Evolutionary conservation across 37 sponge, comb jelly and placozoan genomes (phyloP), one percentile per base, ranked within the genome.

Genomic region (Petrosia ficiformis): DNA sequence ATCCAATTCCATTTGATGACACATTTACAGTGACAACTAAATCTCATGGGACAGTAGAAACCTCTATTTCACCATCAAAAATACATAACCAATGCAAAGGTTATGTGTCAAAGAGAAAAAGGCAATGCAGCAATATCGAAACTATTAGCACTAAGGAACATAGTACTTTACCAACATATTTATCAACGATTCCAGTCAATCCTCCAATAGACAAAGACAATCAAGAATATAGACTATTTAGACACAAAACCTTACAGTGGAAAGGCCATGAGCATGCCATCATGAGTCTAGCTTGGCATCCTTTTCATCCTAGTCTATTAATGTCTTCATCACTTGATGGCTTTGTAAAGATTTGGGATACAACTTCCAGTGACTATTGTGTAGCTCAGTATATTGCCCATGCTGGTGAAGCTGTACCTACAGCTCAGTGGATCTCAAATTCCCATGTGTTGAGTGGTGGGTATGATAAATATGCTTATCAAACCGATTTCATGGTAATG

Each of bases 321-420:
- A 30, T 88, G 44, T 88, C 89, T 37, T 40, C 78, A 19, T 79
- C 80, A 29, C 73, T 88, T 25, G 84, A 88, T 72, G 68, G 79
- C 1, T 78, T 25, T 1, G 35, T 78, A 4, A 66, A 40, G 68
- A 61, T 88, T 19, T 88, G 89, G 89, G 84, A 88, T 39, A 57
- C 33, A 22, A 28, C 3, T 2, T 2, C 44, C 37, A 34, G 48
- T 43, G 43, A 71, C 1, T 19, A 54, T 11, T 67, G 72, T 32
- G 28, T 61, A 6, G 69, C 76, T 39, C 69, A 57, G 0, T 83
- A 68, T 30, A n/a, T 33, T n/a, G 34, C 67, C 14, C 77, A 80
- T 52, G n/a, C n/a, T n/a, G 31, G 54, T 52, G 72, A 33, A 39
- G 82, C 86, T 30, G 77, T 93, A 22, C 57, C 65, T 31, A 75